A percentile compares a stretch with the other conserved stretches of the same genome.
These are phyloP conservation scores for Cheilosia urbana DNA, from an alignment of 2,888 invertebrate species.

Conservation along the genomic window DNA sequence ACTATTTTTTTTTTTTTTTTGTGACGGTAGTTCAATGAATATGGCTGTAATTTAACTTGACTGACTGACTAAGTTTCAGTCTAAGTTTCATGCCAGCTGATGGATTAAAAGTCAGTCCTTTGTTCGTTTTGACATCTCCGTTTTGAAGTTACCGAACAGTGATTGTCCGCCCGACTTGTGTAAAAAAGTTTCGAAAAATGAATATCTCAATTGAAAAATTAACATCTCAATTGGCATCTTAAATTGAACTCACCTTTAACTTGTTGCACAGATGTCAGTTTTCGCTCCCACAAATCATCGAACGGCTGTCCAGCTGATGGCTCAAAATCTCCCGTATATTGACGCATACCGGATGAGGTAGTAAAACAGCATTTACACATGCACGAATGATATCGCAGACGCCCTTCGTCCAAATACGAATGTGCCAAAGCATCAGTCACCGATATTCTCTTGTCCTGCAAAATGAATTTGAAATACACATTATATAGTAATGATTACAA, in stretches of 20 bases:
- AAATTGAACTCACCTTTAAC: conserved; percentile 91
- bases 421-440: conserved; percentile 98
- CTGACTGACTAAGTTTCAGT: too few relatives aligned
- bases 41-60: too few relatives aligned
- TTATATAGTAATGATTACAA: neutral
- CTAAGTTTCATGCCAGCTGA: too few relatives aligned
- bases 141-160: too few relatives aligned
- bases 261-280: conserved; percentile 95
- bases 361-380: conserved; percentile 99
- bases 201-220: too few relatives aligned
- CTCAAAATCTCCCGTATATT: conserved; percentile 97
- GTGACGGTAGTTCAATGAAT: too few relatives aligned
- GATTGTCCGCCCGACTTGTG: too few relatives aligned
- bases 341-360: conserved; percentile 90
- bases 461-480: conserved; percentile 73
- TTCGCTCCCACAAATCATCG: conserved; percentile 98
- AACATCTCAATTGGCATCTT: neutral
- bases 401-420: conserved; percentile 98
- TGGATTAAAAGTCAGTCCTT: too few relatives aligned
- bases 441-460: conserved; percentile 95
- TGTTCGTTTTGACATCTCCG: too few relatives aligned
- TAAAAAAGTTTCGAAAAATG: too few relatives aligned
- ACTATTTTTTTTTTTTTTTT: too few relatives aligned
- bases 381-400: conserved; percentile 99
- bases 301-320: conserved; percentile 95